Percentiles rank a stretch among this genome's conserved stretches.
Evolutionary conservation across 2,888 invertebrate genomes (phyloP).

Genomic region (Parnassius apollo): DNA sequence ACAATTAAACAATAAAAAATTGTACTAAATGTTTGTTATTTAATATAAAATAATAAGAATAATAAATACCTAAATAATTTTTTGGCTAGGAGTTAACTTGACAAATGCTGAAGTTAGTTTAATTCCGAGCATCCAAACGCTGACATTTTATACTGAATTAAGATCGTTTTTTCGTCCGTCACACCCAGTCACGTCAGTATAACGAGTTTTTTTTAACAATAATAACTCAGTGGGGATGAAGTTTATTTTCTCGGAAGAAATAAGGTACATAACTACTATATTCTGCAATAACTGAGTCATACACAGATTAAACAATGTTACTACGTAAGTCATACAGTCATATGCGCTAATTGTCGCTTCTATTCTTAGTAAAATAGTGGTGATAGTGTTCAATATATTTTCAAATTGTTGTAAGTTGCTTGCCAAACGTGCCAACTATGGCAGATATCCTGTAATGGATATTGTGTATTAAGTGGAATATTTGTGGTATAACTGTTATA

Average conservation of each 20-base stretch:
- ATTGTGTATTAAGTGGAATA: no score
- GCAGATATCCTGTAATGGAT: no score
- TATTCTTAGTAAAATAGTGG: no score
- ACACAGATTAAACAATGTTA: no score
- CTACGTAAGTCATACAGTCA: no score
- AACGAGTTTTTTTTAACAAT: constrained; percentile 8
- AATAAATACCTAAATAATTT: neutral
- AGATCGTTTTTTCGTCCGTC: constrained; percentile 7
- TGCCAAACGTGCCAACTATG: no score
- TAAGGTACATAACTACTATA: neutral
- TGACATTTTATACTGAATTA: constrained; percentile 18
- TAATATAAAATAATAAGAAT: neutral
- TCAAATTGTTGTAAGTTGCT: no score
- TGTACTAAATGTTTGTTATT: constrained; percentile 6
- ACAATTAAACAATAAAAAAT: constrained; percentile 4
- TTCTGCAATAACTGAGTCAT: no score
- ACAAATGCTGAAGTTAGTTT: constrained; percentile 13
- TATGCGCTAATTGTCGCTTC: no score
- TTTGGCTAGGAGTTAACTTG: constrained; percentile 2
- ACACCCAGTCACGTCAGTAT: neutral
- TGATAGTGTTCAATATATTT: no score
- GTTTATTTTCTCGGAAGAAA: neutral
- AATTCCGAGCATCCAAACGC: neutral
- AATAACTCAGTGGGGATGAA: constrained; percentile 15
- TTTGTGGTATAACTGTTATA: no score